phyloP scores from a whole-genome alignment of 2,888 invertebrate species.

The Caenorhabditis plicata region DNA sequence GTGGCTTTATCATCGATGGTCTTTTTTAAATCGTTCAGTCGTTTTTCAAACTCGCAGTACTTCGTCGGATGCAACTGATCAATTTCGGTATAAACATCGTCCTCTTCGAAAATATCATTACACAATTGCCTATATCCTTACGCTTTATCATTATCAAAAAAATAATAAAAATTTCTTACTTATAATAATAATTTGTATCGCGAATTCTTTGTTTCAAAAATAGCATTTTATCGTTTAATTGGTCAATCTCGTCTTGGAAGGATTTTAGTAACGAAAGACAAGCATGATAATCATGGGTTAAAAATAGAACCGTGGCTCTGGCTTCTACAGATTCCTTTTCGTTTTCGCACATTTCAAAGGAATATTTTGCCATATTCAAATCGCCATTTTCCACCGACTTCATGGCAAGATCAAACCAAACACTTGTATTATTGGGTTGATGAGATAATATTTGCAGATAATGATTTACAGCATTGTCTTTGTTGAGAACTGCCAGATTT shows the following conservation, averaged over 20 bases:
- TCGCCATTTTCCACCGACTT: constrained; percentile 34
- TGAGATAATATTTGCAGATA: constrained; percentile 26
- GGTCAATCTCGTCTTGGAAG: constrained; percentile 16
- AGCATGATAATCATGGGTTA: constrained; percentile 22
- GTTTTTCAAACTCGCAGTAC: constrained; percentile 10
- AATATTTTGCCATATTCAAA: constrained; percentile 27
- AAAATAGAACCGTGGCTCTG: constrained; percentile 23
- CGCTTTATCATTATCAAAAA: background rate
- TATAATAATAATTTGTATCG: constrained; percentile 25
- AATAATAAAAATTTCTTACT: constrained; percentile 2
- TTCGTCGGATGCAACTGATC: constrained; percentile 6
- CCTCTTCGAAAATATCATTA: constrained; percentile 36
- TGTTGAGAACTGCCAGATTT: constrained; percentile 32
- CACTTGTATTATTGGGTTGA: constrained; percentile 29
- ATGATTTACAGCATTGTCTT: constrained; percentile 26
- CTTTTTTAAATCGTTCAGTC: constrained; percentile 10
- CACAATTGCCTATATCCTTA: constrained; percentile 13
- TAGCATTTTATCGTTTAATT: constrained; percentile 24
- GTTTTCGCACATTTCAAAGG: constrained; percentile 28
- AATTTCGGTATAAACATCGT: constrained; percentile 23
- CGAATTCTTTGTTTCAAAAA: constrained; percentile 33
- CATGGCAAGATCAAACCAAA: constrained; percentile 38
- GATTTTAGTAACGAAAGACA: constrained; percentile 12
- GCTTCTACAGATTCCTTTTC: constrained; percentile 26
- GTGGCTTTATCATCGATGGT: constrained; percentile 2